Evolutionary conservation across 2,888 invertebrate species (phyloP), one percentile per base, ranked within the genome.

Genomic region (Urechis unicinctus): DNA sequence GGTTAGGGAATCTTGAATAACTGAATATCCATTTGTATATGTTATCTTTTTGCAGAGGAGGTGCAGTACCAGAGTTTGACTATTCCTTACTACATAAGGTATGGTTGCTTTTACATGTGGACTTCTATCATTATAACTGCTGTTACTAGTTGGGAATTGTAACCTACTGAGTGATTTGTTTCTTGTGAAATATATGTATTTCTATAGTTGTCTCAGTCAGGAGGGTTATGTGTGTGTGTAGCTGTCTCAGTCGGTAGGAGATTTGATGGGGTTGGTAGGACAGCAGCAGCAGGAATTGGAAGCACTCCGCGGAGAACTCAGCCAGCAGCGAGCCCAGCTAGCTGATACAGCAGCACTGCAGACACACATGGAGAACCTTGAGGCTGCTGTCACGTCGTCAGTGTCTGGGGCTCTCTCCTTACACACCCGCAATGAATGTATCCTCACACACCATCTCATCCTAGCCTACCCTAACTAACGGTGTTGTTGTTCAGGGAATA

Each of bases 221-320:
- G 17, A 17, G 9, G 17, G 9, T 13, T 36, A 9, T 13, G 6
- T 22, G 36, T 17, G 2, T 29, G n/a, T 30, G 22, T 61, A 73
- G 70, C 58, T 73, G 49, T 68, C 68, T 53, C 56, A 60, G 28
- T 66, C 62, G 36, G 59, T 73, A 44, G 58, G 62, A 31, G 64
- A 62, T 43, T 60, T 75, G 22, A 44, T 68, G 43, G 56, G 61
- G 24, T 56, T 66, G 4, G 61, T 75, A 28, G 66, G 68, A 50
- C 52, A 57, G 13, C 74, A 76, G 56, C 71, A 73, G 58, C 56
- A 62, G 36, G 70, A 73, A 56, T 65, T 77, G 42, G 63, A 67
- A 42, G 65, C 68, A 45, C 61, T 77, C n/a, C 59, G 64, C 9
- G 64, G 66, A 29, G 71, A 74, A 52, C 66, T 74, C 31, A 9